Conservation (phyloP, 2,888 invertebrate species). For the Phanerotoma sp. region DNA sequence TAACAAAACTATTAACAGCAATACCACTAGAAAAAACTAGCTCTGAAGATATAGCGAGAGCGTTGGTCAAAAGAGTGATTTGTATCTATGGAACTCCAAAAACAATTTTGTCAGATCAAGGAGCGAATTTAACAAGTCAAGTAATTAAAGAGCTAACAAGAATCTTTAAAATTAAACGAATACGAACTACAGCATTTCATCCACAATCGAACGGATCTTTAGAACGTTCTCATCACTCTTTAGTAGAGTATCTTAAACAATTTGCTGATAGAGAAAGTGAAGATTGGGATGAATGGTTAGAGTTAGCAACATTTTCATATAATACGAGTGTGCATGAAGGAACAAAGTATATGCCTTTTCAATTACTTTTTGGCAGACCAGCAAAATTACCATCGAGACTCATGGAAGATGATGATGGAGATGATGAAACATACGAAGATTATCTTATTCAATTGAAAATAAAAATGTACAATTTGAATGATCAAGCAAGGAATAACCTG, state of each 20-base stretch:
- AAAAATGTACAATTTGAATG: conserved; percentile 5
- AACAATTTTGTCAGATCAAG: conserved; percentile 27
- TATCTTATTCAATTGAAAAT: conserved; percentile 13
- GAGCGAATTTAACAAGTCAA: conserved; percentile 24
- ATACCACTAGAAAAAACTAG: conserved; percentile 24
- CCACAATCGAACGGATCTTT: conserved; percentile 28
- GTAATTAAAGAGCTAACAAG: conserved; percentile 20
- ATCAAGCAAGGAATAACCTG: conserved; percentile 17
- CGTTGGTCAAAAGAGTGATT: no score
- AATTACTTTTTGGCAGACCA: conserved; percentile 26
- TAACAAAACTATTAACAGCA: no score
- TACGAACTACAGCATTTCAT: conserved; percentile 23
- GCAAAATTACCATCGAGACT: conserved; percentile 22
- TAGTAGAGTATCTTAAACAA: no score
- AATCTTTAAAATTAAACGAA: conserved; percentile 22
- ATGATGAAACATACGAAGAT: conserved; percentile 15
- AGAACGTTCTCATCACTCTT: conserved; percentile 25
- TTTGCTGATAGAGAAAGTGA: no score
- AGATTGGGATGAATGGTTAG: no score
- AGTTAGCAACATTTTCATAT: no score
- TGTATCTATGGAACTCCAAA: conserved; percentile 27
- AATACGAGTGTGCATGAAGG: no score
- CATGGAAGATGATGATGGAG: not conserved
- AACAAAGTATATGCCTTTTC: conserved; percentile 30
- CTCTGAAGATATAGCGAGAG: conserved; percentile 29